Percentiles rank a stretch among this genome's conserved stretches.
Conservation (phyloP, 2,113 vertebrate genomes). For the Sardina pilchardus region DNA sequence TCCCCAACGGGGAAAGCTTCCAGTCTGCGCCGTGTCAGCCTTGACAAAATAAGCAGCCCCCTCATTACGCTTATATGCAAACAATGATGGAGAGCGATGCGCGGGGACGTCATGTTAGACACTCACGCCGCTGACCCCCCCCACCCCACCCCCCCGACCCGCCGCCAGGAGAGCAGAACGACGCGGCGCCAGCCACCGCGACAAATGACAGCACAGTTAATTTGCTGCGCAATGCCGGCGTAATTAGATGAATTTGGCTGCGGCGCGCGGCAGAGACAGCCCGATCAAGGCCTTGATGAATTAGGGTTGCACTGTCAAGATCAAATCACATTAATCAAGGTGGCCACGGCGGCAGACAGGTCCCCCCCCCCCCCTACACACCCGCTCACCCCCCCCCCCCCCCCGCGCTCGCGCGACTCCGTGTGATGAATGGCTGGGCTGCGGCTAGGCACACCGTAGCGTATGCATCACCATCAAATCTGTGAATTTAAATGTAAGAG, state of each 20-base stretch:
- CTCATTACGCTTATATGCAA: constrained; percentile 77
- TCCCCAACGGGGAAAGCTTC: too few species aligned
- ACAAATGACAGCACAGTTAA: constrained; percentile 80
- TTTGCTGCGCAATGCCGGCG: constrained; percentile 76
- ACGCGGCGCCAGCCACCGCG: constrained; percentile 66
- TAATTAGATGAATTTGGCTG: constrained; percentile 88
- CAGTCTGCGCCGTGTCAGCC: constrained; percentile 57
- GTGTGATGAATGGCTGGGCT: constrained; percentile 76
- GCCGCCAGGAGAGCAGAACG: constrained; percentile 67
- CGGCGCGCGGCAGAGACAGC: constrained; percentile 74
- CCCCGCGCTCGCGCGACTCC: constrained; percentile 44
- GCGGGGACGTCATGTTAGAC: constrained; percentile 70
- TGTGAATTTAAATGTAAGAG: constrained; percentile 74
- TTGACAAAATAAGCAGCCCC: constrained; percentile 68
- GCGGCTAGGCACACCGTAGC: constrained; percentile 56
- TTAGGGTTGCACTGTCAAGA: constrained; percentile 78
- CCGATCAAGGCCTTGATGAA: constrained; percentile 83
- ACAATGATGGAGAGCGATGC: constrained; percentile 73
- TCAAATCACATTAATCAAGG: constrained; percentile 86
- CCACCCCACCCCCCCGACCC: constrained; percentile 75
- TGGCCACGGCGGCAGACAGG: constrained; percentile 71
- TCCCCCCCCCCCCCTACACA: too few species aligned
- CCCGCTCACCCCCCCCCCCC: constrained; percentile 54
- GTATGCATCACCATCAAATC: constrained; percentile 75
- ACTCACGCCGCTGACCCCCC: constrained; percentile 75